phyloP scores from a whole-genome alignment of 1,140 invertebrate genomes.

The Ylistrum balloti region DNA sequence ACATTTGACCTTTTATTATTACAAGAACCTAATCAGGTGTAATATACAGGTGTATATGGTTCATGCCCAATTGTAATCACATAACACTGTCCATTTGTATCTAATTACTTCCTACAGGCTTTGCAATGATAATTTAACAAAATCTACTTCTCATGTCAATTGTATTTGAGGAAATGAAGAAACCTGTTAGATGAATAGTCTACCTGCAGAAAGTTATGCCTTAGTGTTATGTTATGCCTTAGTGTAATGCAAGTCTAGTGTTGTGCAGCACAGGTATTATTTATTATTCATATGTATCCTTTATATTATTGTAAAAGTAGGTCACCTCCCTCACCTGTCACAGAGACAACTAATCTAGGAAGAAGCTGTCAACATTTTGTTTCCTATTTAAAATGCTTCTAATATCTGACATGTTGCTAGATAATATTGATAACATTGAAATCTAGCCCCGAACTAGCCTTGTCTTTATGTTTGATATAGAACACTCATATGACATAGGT shows the following conservation, averaged over 20 bases:
- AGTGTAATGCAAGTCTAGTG: neutral
- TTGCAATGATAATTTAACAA: too few species aligned
- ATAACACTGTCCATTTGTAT: too few species aligned
- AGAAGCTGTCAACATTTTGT: slow-evolving; percentile 18
- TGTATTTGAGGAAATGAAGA: too few species aligned
- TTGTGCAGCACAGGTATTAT: slow-evolving; percentile 1
- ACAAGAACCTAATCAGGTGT: too few species aligned
- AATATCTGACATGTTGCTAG: neutral
- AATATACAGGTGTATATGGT: too few species aligned
- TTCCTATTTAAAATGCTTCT: neutral
- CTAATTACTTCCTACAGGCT: too few species aligned
- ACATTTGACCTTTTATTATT: too few species aligned
- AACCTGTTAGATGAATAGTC: too few species aligned
- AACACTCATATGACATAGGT: too few species aligned
- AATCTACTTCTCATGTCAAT: too few species aligned
- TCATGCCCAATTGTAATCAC: too few species aligned
- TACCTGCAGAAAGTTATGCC: neutral
- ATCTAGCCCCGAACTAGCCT: neutral
- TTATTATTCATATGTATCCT: neutral
- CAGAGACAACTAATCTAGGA: neutral
- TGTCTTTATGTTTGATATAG: neutral
- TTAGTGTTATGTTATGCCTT: neutral
- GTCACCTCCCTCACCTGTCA: slow-evolving; percentile 23
- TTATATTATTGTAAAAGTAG: neutral
- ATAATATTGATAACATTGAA: too few species aligned